Base-by-base conservation (phyloP, 2,113 vertebrate species). In the Cinclus mexicanus region DNA sequence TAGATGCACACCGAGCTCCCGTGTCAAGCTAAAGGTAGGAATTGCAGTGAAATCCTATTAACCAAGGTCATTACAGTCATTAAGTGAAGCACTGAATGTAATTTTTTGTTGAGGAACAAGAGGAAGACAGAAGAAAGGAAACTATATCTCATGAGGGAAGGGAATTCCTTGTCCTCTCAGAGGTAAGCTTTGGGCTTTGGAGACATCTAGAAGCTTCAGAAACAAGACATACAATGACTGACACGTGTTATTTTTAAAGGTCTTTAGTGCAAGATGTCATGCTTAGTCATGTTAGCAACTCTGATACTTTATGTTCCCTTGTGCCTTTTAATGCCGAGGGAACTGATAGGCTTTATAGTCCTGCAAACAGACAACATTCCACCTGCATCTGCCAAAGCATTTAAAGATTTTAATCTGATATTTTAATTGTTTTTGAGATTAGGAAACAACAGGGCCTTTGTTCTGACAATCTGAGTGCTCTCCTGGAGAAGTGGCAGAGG, bases 351-450 rank as follows among this genome's bases (percentile, higher is more conserved):
- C 79, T 97, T 97, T 95, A 95, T 89, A 94, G 97, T 61, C 93
- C 97, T 75, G 72, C 95, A 98, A 98, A 97, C 87, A 97, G 81
- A 94, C 74, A 88, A 69, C 70, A 78, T 95, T 88, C 94, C 95
- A 93, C 60, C 68, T 82, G 81, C 95, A 95, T 95, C 91, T 6
- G 17, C 77, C 83, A 96, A 95, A 92, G 97, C 89, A 98, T 97
- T 96, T 94, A 95, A 97, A 97, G 90, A 94, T 97, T 95, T 95
- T 97, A 95, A 96, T 96, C 95, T 91, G 80, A 95, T 97, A 96
- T 93, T 84, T 97, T 97, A 95, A 96, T 97, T 98, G 96, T 91
- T 94, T 95, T 50, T 78, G 80, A 96, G 96, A 94, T 97, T 95
- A 95, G 80, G 82, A 93, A 97, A 98, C 93, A 98, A 81, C 65